Evolutionary conservation across 2,888 invertebrate genomes (phyloP).

Genomic region (Melinopterus prodromus): DNA sequence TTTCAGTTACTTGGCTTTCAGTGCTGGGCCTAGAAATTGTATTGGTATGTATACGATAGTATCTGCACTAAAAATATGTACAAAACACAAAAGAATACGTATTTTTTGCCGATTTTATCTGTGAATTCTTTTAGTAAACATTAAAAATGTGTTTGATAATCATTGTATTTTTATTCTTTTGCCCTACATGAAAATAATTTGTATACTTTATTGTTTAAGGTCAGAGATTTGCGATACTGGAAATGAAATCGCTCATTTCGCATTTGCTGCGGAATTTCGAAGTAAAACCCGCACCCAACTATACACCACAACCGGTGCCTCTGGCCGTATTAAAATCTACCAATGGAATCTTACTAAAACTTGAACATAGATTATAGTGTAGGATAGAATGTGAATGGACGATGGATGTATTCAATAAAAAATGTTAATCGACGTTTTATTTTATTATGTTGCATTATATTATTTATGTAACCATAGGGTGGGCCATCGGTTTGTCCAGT

Average conservation of each 20-base stretch:
- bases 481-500: no score
- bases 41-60: constrained; percentile 11
- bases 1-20: constrained; percentile 22
- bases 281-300: constrained; percentile 30
- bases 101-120: no score
- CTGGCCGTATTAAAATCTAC: constrained; percentile 25
- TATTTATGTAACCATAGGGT: no score
- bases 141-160: no score
- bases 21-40: constrained; percentile 26
- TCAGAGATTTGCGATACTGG: constrained; percentile 45
- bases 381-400: not conserved
- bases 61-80: not conserved
- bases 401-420: no score
- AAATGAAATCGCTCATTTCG: constrained; percentile 41
- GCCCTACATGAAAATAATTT: not conserved
- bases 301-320: constrained; percentile 10
- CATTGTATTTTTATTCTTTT: no score
- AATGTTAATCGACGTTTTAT: no score
- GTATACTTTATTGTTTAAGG: constrained; percentile 33
- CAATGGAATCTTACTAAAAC: constrained; percentile 22
- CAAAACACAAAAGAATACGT: no score
- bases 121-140: no score
- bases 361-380: constrained; percentile 10
- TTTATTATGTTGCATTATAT: no score
- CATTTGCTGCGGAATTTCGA: constrained; percentile 39